Conservation (phyloP, 2,113 vertebrate species). For the Nycticryphes semicollaris region DNA sequence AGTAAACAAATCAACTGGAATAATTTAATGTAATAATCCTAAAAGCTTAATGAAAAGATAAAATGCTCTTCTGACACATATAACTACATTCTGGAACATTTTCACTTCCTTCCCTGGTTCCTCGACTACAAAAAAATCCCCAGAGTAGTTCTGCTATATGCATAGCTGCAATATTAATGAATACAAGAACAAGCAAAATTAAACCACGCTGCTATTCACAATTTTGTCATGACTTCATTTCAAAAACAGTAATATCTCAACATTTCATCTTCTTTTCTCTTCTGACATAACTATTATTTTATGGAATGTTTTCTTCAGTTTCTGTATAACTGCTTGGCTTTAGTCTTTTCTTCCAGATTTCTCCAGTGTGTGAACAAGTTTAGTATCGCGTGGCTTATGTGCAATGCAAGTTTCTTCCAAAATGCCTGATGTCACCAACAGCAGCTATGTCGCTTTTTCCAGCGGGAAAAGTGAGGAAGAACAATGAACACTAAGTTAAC, state of each 20-base stretch:
- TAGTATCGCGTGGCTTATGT: rapidly evolving
- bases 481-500: neutral
- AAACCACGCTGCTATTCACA: neutral
- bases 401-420: neutral
- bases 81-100: neutral
- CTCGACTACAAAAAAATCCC: neutral
- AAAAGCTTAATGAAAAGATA: neutral
- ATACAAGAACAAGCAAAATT: neutral
- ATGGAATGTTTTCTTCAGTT: neutral
- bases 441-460: neutral
- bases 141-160: neutral
- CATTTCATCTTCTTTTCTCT: neutral
- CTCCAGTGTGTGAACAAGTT: neutral
- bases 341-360: neutral
- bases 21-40: neutral
- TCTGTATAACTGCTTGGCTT: neutral
- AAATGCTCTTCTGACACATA: neutral
- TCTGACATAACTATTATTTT: neutral
- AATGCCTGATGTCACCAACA: neutral
- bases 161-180: neutral
- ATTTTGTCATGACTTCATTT: neutral
- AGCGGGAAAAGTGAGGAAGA: neutral
- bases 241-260: neutral
- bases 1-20: neutral
- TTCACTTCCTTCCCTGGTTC: neutral